These are phyloP conservation scores for Ophioninae sp. DNA, from an alignment of 2,888 invertebrate species.

Conservation along the genomic window DNA sequence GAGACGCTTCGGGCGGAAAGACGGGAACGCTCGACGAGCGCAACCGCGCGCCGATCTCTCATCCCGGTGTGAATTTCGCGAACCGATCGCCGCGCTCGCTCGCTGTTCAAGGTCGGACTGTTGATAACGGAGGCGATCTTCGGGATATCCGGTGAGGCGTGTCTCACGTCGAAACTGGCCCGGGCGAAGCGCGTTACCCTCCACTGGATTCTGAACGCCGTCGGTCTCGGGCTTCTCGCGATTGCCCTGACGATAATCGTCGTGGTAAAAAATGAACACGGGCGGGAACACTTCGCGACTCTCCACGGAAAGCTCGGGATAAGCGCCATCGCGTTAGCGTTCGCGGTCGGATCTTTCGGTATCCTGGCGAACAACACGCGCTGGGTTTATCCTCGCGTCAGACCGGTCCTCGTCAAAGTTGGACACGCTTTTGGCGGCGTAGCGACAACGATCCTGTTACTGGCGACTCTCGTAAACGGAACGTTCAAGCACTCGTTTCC, in stretches of 20 bases:
- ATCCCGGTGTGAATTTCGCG: no score
- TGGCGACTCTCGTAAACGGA: constrained; percentile 75
- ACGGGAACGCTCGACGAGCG: no score
- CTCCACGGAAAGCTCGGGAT: constrained; percentile 74
- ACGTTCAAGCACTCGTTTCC: constrained; percentile 72
- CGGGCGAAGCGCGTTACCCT: constrained; percentile 71
- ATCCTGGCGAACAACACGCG: constrained; percentile 74
- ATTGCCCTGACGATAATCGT: constrained; percentile 73
- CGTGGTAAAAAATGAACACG: constrained; percentile 69
- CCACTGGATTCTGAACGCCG: constrained; percentile 75
- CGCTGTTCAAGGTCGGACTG: constrained; percentile 70
- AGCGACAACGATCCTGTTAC: constrained; percentile 69
- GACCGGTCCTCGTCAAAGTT: constrained; percentile 75
- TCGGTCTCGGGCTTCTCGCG: constrained; percentile 71
- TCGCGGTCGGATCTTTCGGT: constrained; percentile 70
- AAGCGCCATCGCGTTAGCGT: constrained; percentile 70
- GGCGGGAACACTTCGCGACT: constrained; percentile 70
- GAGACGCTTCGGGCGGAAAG: not conserved
- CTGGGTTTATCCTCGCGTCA: constrained; percentile 74
- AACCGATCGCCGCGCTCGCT: no score
- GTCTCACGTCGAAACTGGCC: constrained; percentile 68
- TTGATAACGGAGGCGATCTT: constrained; percentile 75
- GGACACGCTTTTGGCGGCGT: constrained; percentile 75
- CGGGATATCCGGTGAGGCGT: constrained; percentile 76
- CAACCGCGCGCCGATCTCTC: no score